Evolutionary conservation across 2,888 invertebrate species (phyloP).

Genomic region (Stenolophus ochropezus): DNA sequence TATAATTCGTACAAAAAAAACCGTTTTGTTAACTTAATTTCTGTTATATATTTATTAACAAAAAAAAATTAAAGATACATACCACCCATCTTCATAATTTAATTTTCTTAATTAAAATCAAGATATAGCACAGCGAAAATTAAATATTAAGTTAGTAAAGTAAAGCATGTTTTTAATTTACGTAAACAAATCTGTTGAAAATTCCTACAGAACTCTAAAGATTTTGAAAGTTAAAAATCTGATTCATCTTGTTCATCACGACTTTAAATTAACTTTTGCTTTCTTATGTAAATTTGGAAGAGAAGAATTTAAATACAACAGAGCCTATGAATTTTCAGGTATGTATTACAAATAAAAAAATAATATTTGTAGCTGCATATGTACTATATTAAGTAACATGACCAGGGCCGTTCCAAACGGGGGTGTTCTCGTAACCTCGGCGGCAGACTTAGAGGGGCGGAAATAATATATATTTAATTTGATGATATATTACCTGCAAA

Average conservation of each 20-base stretch:
- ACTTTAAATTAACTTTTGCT: constrained; percentile 14
- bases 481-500: too few species aligned
- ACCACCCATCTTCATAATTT: constrained; percentile 2
- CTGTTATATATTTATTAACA: background rate
- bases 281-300: constrained; percentile 17
- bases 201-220: constrained; percentile 5
- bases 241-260: constrained; percentile 4
- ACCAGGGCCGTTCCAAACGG: too few species aligned
- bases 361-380: too few species aligned
- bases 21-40: background rate
- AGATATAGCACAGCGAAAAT: constrained; percentile 8
- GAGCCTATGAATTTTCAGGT: too few species aligned
- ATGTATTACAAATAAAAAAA: too few species aligned
- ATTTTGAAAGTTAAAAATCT: constrained; percentile 3
- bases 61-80: background rate
- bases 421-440: too few species aligned
- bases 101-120: constrained; percentile 43
- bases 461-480: too few species aligned
- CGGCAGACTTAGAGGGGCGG: too few species aligned
- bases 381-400: too few species aligned
- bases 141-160: constrained; percentile 39
- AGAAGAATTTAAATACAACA: too few species aligned
- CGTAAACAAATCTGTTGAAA: constrained; percentile 28
- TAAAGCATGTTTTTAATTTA: constrained; percentile 25
- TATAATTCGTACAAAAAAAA: too few species aligned